phyloP scores from a whole-genome alignment of 2,888 invertebrate genomes.

The Dryocosmus kuriphilus region DNA sequence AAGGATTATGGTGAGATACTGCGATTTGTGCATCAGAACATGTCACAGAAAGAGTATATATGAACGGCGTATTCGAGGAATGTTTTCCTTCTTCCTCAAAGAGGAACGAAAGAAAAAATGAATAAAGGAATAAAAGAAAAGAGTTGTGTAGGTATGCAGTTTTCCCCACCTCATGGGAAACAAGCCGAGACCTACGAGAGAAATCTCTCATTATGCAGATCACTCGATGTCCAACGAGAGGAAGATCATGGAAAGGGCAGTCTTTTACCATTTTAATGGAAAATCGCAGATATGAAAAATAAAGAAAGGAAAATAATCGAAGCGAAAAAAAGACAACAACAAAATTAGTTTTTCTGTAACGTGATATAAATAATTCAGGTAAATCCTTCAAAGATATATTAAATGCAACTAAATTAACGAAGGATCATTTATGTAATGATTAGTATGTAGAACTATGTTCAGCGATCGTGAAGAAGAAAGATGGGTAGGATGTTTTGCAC shows the following conservation, averaged over 20 bases:
- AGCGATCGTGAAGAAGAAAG: conserved; percentile 15
- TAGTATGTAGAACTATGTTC: conserved; percentile 39
- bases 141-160: not conserved
- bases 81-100: not conserved
- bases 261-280: conserved; percentile 25
- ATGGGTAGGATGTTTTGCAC: conserved; percentile 30
- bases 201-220: conserved; percentile 70
- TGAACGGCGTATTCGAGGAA: not conserved
- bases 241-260: not conserved
- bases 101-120: conserved; percentile 1
- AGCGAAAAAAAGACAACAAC: not conserved
- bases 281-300: not conserved
- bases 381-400: not conserved
- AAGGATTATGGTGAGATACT: conserved; percentile 2
- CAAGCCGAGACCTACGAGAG: conserved; percentile 43
- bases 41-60: too few species aligned
- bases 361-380: too few species aligned
- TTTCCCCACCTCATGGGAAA: conserved; percentile 23
- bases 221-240: conserved; percentile 59
- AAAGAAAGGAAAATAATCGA: not conserved
- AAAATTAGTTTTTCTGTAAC: too few species aligned
- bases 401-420: not conserved
- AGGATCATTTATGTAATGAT: conserved; percentile 1
- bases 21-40: too few species aligned
- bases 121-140: conserved; percentile 22